These are phyloP conservation scores for Apus apus DNA, from an alignment of 2,113 vertebrate genomes.

Conservation along the genomic window DNA sequence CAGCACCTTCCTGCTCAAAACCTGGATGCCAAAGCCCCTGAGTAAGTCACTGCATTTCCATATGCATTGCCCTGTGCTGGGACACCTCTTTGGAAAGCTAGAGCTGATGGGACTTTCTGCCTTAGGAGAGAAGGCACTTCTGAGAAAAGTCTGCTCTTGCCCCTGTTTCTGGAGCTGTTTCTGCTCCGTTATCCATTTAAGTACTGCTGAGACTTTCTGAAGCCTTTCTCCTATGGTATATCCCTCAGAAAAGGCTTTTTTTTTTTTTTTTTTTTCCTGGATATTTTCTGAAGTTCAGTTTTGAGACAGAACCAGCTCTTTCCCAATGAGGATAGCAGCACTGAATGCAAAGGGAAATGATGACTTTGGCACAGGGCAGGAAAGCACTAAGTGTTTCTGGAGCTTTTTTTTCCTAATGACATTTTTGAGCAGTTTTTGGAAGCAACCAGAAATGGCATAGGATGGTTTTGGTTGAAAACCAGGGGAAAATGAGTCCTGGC, in stretches of 20 bases:
- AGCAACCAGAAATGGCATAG: background rate
- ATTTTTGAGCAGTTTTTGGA: background rate
- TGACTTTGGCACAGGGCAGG: background rate
- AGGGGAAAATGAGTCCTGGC: background rate
- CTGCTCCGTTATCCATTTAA: background rate
- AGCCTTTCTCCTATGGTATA: background rate
- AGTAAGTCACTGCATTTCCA: background rate
- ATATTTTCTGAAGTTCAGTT: background rate
- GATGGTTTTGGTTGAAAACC: background rate
- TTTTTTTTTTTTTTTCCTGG: background rate
- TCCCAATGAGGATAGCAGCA: background rate
- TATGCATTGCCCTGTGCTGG: background rate
- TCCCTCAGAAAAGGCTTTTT: background rate
- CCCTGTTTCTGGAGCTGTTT: background rate
- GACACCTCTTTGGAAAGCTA: background rate
- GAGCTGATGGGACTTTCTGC: rapidly evolving
- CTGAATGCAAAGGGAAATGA: background rate
- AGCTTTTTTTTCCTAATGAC: background rate
- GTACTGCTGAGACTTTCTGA: background rate
- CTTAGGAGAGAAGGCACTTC: background rate
- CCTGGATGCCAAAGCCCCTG: background rate
- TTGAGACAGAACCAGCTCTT: background rate
- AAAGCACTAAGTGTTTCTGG: background rate
- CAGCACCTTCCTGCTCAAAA: conserved; percentile 29
- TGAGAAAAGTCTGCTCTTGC: background rate